phyloP scores from a whole-genome alignment of 2,797 vertebrate species.

The Anguilla anguilla region DNA sequence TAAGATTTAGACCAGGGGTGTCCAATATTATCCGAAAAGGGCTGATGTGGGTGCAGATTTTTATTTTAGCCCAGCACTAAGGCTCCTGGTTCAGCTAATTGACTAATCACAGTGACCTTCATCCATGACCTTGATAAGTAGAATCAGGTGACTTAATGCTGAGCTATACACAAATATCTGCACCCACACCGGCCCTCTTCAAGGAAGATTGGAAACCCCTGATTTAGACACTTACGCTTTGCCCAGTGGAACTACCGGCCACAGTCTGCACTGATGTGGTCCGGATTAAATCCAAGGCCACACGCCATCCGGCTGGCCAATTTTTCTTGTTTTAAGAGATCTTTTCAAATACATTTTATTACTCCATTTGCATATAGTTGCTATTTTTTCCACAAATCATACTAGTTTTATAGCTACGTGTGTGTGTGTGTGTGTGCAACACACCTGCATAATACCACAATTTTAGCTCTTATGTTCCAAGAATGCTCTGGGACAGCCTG shows the following conservation, averaged over 20 bases:
- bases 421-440: no score
- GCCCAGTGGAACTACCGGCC: no score
- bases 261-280: no score
- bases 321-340: no score
- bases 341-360: no score
- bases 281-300: no score
- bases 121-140: not conserved
- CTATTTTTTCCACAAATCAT: no score
- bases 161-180: not conserved
- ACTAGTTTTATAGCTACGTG: no score
- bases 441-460: no score
- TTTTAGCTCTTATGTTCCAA: conserved; percentile 36
- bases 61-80: not conserved
- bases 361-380: no score
- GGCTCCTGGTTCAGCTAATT: not conserved
- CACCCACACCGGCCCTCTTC: not conserved
- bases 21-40: not conserved
- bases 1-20: not conserved
- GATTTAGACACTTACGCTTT: not conserved
- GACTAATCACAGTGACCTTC: not conserved
- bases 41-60: no score
- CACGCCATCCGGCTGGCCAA: no score
- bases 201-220: not conserved
- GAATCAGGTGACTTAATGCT: not conserved
- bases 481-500: conserved; percentile 44